Percentiles rank a stretch among this genome's conserved stretches.
Evolutionary conservation across 2,113 vertebrate genomes (phyloP).

Genomic region (Corynorhinus townsendii): DNA sequence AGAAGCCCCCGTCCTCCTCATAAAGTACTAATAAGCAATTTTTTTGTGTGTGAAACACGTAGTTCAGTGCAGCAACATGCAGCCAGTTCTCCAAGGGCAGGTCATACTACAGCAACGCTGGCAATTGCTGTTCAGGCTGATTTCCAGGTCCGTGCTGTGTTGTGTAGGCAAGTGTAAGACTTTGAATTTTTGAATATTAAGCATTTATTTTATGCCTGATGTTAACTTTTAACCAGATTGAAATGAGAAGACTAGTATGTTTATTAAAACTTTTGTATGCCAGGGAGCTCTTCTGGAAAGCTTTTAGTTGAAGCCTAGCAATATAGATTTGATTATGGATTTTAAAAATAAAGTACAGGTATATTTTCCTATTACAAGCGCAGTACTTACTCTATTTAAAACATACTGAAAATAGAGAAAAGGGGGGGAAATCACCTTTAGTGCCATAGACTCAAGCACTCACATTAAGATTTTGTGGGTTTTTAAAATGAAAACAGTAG

Average conservation of each 20-base stretch:
- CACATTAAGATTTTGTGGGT: not conserved
- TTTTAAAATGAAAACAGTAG: not conserved
- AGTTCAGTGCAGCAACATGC: slow-evolving; percentile 49
- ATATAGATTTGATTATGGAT: not conserved
- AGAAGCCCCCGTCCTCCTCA: slow-evolving; percentile 66
- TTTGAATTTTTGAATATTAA: not conserved
- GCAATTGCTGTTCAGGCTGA: slow-evolving; percentile 57
- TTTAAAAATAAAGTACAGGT: not conserved
- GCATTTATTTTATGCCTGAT: slow-evolving; percentile 20
- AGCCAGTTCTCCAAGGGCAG: slow-evolving; percentile 61
- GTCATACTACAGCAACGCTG: slow-evolving; percentile 38
- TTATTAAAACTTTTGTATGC: not conserved
- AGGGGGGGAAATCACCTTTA: not conserved
- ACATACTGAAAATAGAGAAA: not conserved
- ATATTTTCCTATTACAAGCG: slow-evolving; percentile 8
- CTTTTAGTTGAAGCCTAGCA: not conserved
- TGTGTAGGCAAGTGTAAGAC: not conserved
- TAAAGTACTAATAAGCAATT: slow-evolving; percentile 77
- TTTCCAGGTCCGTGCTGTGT: slow-evolving; percentile 41
- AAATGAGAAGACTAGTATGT: slow-evolving; percentile 1
- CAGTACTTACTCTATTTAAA: not conserved
- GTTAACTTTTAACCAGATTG: slow-evolving; percentile 12
- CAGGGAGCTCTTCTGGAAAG: not conserved
- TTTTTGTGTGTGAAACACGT: slow-evolving; percentile 63
- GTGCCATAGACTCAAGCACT: not conserved